Conservation (phyloP, 2,113 vertebrate species). For the Paradoxurus hermaphroditus region DNA sequence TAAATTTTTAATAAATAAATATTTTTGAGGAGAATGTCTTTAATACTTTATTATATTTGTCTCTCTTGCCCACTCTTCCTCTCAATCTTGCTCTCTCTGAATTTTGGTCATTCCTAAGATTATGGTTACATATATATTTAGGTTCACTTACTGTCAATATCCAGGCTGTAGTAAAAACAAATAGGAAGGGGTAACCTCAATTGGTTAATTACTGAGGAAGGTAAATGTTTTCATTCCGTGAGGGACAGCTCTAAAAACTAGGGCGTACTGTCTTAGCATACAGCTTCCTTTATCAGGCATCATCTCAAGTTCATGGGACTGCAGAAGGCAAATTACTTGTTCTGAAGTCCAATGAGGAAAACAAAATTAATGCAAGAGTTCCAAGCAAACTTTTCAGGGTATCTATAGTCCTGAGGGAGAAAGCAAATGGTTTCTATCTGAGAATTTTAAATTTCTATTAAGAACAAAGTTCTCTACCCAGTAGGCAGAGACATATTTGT, state of each 20-base stretch:
- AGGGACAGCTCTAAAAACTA: too few species aligned
- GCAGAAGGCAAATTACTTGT: background rate
- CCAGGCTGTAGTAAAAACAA: background rate
- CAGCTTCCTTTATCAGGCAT: background rate
- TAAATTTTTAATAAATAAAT: too few species aligned
- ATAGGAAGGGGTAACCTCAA: background rate
- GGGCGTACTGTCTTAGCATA: background rate
- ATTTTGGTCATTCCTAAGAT: background rate
- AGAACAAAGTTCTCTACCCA: background rate
- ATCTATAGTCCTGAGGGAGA: background rate
- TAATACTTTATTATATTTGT: background rate
- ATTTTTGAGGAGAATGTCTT: background rate
- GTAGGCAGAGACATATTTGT: background rate
- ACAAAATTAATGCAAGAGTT: background rate
- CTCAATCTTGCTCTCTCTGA: background rate
- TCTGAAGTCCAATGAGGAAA: background rate
- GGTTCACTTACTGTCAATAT: background rate
- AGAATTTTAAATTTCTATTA: background rate
- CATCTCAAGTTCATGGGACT: background rate
- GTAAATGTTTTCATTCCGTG: background rate
- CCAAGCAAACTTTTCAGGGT: background rate
- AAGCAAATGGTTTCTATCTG: background rate
- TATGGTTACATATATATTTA: background rate
- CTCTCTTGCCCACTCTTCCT: background rate
- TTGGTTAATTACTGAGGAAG: background rate